phyloP scores from a whole-genome alignment of 2,888 invertebrate species.

The Priocnemis perturbator region DNA sequence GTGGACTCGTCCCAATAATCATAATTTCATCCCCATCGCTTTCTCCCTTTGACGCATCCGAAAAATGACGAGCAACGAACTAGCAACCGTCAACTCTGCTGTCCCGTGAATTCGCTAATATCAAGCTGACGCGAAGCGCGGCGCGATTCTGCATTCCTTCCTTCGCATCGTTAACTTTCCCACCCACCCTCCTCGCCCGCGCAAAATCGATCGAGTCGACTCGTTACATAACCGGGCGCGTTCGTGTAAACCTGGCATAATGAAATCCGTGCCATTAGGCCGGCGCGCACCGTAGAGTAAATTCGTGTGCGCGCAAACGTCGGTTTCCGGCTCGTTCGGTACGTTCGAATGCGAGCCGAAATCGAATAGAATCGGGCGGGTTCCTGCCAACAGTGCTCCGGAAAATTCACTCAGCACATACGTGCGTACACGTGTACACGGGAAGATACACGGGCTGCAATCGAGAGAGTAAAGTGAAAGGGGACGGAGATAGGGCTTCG shows the following conservation, averaged over 20 bases:
- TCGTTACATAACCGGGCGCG: slow-evolving; percentile 23
- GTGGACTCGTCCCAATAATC: too few relatives aligned
- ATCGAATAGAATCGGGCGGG: slow-evolving; percentile 55
- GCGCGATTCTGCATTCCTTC: too few relatives aligned
- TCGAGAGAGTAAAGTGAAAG: too few relatives aligned
- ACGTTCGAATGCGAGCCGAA: slow-evolving; percentile 30
- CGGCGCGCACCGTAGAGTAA: slow-evolving; percentile 33
- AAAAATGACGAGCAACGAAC: too few relatives aligned
- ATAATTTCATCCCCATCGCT: too few relatives aligned
- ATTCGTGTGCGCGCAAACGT: slow-evolving; percentile 54
- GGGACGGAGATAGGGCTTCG: too few relatives aligned
- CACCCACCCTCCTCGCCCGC: neutral
- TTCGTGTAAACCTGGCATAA: slow-evolving; percentile 60
- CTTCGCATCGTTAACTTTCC: too few relatives aligned
- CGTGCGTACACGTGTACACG: slow-evolving; percentile 10
- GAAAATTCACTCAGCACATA: slow-evolving; percentile 50
- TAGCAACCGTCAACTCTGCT: too few relatives aligned
- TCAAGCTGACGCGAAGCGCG: too few relatives aligned
- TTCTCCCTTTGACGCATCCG: too few relatives aligned
- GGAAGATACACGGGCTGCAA: too few relatives aligned
- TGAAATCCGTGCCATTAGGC: slow-evolving; percentile 66
- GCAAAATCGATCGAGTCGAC: neutral
- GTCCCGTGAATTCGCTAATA: too few relatives aligned
- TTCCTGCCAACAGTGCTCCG: slow-evolving; percentile 46
- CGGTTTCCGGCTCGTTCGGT: slow-evolving; percentile 53